phyloP scores from a whole-genome alignment of 2,888 invertebrate genomes.

The Andrena flavipes region DNA sequence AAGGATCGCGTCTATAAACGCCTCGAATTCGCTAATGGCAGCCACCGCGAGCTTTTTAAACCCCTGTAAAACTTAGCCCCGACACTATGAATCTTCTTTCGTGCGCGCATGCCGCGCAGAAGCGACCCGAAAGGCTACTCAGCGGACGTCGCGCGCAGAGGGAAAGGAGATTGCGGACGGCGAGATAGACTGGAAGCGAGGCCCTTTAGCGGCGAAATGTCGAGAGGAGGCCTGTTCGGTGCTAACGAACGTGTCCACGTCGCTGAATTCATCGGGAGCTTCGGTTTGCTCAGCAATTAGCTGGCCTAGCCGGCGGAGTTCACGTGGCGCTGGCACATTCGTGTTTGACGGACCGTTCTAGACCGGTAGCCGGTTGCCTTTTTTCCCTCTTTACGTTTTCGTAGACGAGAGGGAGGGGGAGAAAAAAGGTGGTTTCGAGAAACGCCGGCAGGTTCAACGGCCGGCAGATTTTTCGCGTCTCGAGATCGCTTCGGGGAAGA shows the following conservation, averaged over 20 bases:
- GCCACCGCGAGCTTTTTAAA: too few relatives aligned
- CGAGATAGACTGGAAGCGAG: neutral
- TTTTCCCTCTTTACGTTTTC: conserved; percentile 38
- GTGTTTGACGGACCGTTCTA: conserved; percentile 52
- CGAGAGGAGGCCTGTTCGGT: conserved; percentile 15
- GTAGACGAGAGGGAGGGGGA: conserved; percentile 16
- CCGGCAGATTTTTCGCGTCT: conserved; percentile 75
- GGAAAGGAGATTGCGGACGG: neutral
- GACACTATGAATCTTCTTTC: too few relatives aligned
- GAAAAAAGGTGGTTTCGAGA: conserved; percentile 33
- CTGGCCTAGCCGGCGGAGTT: conserved; percentile 55
- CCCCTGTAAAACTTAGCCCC: too few relatives aligned
- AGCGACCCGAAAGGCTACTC: neutral
- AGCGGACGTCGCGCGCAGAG: neutral
- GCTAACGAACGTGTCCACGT: conserved; percentile 62
- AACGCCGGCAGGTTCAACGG: conserved; percentile 68
- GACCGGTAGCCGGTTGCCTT: conserved; percentile 3
- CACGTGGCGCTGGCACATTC: conserved; percentile 38
- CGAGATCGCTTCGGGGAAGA: conserved; percentile 68
- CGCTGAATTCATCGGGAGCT: conserved; percentile 31
- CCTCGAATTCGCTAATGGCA: too few relatives aligned
- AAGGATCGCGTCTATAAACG: too few relatives aligned
- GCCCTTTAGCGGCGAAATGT: conserved; percentile 2
- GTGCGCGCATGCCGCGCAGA: too few relatives aligned
- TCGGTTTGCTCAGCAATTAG: conserved; percentile 77